These are phyloP conservation scores for Leptinotarsa texana DNA, from an alignment of 1,140 invertebrate genomes.

Conservation along the genomic window DNA sequence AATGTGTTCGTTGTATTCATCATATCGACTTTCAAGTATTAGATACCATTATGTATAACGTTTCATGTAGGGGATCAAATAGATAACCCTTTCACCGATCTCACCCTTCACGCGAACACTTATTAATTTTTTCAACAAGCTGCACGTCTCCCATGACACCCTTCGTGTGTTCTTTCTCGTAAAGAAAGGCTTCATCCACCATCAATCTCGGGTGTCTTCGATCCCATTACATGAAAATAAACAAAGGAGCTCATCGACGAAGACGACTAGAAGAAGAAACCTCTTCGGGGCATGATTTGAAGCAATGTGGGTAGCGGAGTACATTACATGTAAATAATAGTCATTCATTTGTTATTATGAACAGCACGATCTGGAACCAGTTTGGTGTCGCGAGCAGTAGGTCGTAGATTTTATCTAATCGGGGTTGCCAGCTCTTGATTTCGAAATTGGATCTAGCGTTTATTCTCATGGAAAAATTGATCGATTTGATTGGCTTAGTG, in stretches of 20 bases:
- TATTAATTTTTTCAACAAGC: conserved; percentile 6
- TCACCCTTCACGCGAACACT: neutral
- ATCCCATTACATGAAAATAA: conserved; percentile 3
- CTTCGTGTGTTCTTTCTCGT: neutral
- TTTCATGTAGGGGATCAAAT: no score
- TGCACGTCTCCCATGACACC: neutral
- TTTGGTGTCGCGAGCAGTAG: conserved; percentile 34
- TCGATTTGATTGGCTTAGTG: no score
- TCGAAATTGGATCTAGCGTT: no score
- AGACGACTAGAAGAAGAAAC: conserved; percentile 1
- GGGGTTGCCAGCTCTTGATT: no score
- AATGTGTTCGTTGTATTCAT: no score
- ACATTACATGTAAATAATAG: conserved; percentile 40
- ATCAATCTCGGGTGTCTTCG: conserved; percentile 2
- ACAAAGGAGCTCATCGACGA: conserved; percentile 4
- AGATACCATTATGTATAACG: no score
- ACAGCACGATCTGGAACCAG: conserved; percentile 36
- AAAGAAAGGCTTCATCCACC: neutral
- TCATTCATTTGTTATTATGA: conserved; percentile 41
- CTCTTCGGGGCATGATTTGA: conserved; percentile 8
- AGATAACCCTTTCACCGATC: neutral
- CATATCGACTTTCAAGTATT: no score
- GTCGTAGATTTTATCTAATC: conserved; percentile 19
- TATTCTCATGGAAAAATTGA: no score
- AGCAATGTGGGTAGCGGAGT: conserved; percentile 34